Conservation (phyloP, 2,797 vertebrate species). For the Acrossocheilus fasciatus region DNA sequence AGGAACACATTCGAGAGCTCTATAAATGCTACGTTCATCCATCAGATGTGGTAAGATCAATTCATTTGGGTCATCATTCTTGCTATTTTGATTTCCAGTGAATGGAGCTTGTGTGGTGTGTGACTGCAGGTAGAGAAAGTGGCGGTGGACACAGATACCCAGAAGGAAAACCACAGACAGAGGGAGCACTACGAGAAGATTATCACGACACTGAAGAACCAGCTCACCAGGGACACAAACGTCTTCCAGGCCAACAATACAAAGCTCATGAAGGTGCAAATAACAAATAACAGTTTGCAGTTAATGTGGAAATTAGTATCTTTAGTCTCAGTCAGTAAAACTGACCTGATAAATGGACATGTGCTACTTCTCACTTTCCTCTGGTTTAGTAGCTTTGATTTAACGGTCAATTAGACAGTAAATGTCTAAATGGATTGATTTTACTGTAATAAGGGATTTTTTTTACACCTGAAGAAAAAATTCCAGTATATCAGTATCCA, state of each 20-base stretch:
- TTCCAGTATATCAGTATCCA: neutral
- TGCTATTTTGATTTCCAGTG: neutral
- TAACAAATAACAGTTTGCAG: neutral
- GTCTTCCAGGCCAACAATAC: constrained; percentile 80
- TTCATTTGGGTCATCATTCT: constrained; percentile 1
- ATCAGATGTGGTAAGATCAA: constrained; percentile 80
- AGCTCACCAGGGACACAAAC: constrained; percentile 79
- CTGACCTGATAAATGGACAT: neutral
- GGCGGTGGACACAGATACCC: constrained; percentile 77
- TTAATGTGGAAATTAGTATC: neutral
- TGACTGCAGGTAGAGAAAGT: constrained; percentile 73
- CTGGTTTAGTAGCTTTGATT: neutral
- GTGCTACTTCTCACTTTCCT: neutral
- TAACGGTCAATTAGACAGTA: neutral
- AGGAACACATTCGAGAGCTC: constrained; percentile 80
- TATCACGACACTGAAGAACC: constrained; percentile 81
- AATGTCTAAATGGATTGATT: neutral
- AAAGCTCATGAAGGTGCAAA: constrained; percentile 85
- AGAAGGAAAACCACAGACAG: constrained; percentile 78
- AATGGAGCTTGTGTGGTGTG: neutral
- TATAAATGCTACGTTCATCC: constrained; percentile 80
- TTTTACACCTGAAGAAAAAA: neutral
- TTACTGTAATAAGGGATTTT: neutral
- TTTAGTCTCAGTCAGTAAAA: neutral
- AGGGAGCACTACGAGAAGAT: constrained; percentile 84